Base-by-base conservation (phyloP, 2,888 invertebrate species). In the Margaritifera margaritifera region DNA sequence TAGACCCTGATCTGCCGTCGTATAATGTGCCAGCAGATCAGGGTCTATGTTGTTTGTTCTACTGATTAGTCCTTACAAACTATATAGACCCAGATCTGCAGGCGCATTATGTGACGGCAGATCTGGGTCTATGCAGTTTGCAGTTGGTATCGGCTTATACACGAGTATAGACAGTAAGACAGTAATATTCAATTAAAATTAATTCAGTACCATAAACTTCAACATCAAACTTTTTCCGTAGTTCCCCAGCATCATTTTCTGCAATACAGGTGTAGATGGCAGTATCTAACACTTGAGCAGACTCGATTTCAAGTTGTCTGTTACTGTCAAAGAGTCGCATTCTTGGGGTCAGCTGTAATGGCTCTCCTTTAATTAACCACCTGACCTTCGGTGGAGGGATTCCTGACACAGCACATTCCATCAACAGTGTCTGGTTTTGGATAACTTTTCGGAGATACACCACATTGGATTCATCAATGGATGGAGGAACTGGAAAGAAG, bases 251-350 rank as follows among this genome's bases (percentile, higher is more conserved):
- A 64, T 90, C 90, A 79, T 91, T 92, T n/a, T 81, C 81, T 6
- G 91, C 92, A 25, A 89, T 83, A 75, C 91, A 91, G 42, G 88
- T 88, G 80, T 91, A 92, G 20, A 81, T 74, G 4, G 90, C 91
- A 0, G 86, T 87, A 80, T 92, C 89, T 1, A 77, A 74, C 15
- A 85, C 81, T 51, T 83, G 78, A 20, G 86, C 85, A 19, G 69
- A 59, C 15, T 72, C 70, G 58, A 89, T 86, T 70, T 87, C 81
- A 22, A 89, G 71, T 64, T 84, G 82, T 20, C 78, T 72, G 61
- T 81, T 80, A 64, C 80, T 80, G 62, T 75, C 74, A 15, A 70
- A 70, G 42, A 77, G 60, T 22, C 72, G 70, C 58, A 74, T 65
- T n/a, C 71, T 65, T 4, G 73, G 68, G 4, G 64, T 68, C 11